phyloP scores from a whole-genome alignment of 2,888 invertebrate genomes.

The Nomada fabriciana region DNA sequence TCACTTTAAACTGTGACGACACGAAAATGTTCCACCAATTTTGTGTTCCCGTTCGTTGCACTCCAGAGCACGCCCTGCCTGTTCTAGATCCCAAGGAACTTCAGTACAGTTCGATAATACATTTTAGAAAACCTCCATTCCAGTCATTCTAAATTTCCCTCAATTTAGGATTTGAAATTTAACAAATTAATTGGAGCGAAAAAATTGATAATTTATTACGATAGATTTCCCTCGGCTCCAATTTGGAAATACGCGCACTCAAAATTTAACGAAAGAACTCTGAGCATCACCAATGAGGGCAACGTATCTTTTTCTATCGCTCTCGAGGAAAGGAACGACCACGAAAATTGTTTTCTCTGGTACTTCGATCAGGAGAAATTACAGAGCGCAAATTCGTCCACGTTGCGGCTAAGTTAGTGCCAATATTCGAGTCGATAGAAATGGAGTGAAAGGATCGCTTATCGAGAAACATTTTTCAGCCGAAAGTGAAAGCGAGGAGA shows the following conservation, averaged over 20 bases:
- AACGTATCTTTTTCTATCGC: slow-evolving; percentile 37
- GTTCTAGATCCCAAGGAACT: slow-evolving; percentile 37
- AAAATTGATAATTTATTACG: background rate
- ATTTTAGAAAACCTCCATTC: background rate
- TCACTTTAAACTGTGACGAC: slow-evolving; percentile 58
- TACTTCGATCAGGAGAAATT: slow-evolving; percentile 26
- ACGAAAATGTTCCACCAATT: slow-evolving; percentile 55
- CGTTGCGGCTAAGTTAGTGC: background rate
- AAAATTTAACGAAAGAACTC: slow-evolving; percentile 22
- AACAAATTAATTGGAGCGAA: no score
- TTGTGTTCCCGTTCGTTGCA: slow-evolving; percentile 52
- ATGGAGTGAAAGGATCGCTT: background rate
- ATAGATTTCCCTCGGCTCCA: slow-evolving; percentile 44
- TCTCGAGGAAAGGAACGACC: slow-evolving; percentile 21
- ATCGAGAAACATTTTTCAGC: slow-evolving; percentile 5
- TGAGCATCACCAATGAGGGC: slow-evolving; percentile 35
- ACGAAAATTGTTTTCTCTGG: slow-evolving; percentile 37
- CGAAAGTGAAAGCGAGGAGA: background rate
- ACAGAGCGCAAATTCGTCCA: background rate
- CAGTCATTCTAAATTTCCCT: no score
- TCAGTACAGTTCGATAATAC: slow-evolving; percentile 1
- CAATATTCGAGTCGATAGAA: background rate
- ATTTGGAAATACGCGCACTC: slow-evolving; percentile 35
- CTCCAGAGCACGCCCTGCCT: slow-evolving; percentile 9
- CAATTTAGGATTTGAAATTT: no score